phyloP scores from a whole-genome alignment of 2,888 invertebrate genomes.

The Germaria angustata region DNA sequence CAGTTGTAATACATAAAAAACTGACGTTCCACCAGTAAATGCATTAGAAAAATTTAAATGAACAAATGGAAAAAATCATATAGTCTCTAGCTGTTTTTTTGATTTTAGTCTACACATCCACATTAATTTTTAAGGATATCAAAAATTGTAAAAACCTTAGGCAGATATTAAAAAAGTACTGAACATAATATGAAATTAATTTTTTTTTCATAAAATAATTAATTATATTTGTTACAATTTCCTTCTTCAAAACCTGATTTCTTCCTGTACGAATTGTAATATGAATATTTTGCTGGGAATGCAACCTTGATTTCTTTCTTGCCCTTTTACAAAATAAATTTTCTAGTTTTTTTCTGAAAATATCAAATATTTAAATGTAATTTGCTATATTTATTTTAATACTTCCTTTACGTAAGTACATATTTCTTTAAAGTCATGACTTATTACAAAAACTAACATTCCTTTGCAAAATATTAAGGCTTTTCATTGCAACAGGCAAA shows the following conservation, averaged over 20 bases:
- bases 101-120: neutral
- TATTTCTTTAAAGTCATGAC: neutral
- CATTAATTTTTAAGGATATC: neutral
- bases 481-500: neutral
- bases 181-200: too few species aligned
- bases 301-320: neutral
- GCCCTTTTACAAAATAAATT: neutral
- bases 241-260: neutral
- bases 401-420: conserved; percentile 20
- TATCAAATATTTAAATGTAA: conserved; percentile 35
- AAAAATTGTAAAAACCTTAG: too few species aligned
- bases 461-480: conserved; percentile 2
- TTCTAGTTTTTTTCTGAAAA: neutral
- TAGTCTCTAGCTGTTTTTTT: neutral
- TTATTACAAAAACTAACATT: neutral
- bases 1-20: neutral
- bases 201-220: too few species aligned
- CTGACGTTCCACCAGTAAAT: neutral
- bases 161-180: too few species aligned
- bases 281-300: conserved; percentile 13
- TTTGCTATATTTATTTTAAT: conserved; percentile 54
- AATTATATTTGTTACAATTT: too few species aligned
- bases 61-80: neutral
- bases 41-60: neutral
- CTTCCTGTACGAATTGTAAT: neutral